Evolutionary conservation across 2,888 invertebrate species (phyloP), one percentile per base, ranked within the genome.

Genomic region (Clitarchus hookeri): DNA sequence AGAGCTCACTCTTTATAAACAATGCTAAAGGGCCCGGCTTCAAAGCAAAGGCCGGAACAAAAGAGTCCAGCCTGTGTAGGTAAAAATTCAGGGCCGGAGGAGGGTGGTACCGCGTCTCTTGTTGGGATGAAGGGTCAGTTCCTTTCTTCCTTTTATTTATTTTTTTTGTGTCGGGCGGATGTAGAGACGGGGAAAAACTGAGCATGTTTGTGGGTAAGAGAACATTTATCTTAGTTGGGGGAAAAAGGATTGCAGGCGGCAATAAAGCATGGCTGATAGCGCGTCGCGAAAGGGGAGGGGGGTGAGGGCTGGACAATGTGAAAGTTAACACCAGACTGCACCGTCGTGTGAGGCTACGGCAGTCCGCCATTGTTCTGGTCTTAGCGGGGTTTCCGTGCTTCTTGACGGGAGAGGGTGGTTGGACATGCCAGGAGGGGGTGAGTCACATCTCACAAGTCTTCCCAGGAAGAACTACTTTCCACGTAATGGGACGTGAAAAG

Each of bases 201-300:
- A 65, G 65, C 65, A 65, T 65, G 65, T n/a, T 65, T 65, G 65
- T 65, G 65, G 65, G 65, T n/a, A 65, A 65, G 65, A 65, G 65
- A n/a, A 65, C 65, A 65, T 65, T 65, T 65, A 65, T 65, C 65
- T 65, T 65, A 23, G 65, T 65, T 65, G 65, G n/a, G n/a, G n/a
- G 6, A 65, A n/a, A 65, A 65, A 65, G 65, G 65, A 65, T 65
- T 65, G 65, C 65, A 65, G 65, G 23, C 8, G 65, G 65, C 65
- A 19, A n/a, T 65, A n/a, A 65, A 65, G 19, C 65, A 65, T n/a
- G 65, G 65, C 65, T 19, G 65, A 65, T 8, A 48, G 48, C 48
- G 48, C 6, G 48, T 48, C n/a, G n/a, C n/a, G n/a, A n/a, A n/a
- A n/a, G n/a, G n/a, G n/a, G n/a, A n/a, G n/a, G n/a, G 8, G 48